Evolutionary conservation across 2,888 invertebrate species (phyloP), one percentile per base, ranked within the genome.

Genomic region (Pachliopta kotzebuea): DNA sequence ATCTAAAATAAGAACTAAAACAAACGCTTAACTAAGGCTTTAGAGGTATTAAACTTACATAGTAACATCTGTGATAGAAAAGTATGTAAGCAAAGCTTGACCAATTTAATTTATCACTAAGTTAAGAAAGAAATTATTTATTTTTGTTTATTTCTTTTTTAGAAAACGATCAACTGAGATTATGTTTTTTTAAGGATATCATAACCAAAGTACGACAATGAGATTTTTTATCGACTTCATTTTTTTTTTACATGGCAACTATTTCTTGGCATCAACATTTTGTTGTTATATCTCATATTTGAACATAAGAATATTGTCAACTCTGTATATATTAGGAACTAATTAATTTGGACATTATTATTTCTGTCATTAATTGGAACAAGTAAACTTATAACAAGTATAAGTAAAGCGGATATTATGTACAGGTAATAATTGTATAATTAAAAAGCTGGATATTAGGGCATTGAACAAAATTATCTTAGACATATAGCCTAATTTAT

Each of bases 51-150:
- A 62, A 68, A 59, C 57, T 56, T 45, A n/a, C 45, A 58, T 50
- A 67, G 54, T 62, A 67, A 70, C 70, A 70, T 68, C 70, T 70
- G 70, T 70, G 70, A 70, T 70, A 70, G 62, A 62, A 61, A 57
- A 65, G 55, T 65, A 66, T 65, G 58, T 56, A 61, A 68, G 65
- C 65, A 56, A 64, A 66, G 68, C 65, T 65, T 67, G 70, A 68
- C 62, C 70, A 67, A 68, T 66, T 67, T 63, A 54, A 63, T 45
- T 64, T 63, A 52, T 21, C 18, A 42, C 24, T 60, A 54, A 54
- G 18, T 29, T 63, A 53, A 57, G 31, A 11, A 17, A 55, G 18
- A 45, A 55, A 55, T 49, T 65, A 63, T 66, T 68, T 65, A 65
- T 53, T 60, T 64, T 60, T 29, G 56, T 62, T 56, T 49, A 21